Evolutionary conservation across 1,140 invertebrate genomes (phyloP).

Genomic region (Riptortus pedestris): DNA sequence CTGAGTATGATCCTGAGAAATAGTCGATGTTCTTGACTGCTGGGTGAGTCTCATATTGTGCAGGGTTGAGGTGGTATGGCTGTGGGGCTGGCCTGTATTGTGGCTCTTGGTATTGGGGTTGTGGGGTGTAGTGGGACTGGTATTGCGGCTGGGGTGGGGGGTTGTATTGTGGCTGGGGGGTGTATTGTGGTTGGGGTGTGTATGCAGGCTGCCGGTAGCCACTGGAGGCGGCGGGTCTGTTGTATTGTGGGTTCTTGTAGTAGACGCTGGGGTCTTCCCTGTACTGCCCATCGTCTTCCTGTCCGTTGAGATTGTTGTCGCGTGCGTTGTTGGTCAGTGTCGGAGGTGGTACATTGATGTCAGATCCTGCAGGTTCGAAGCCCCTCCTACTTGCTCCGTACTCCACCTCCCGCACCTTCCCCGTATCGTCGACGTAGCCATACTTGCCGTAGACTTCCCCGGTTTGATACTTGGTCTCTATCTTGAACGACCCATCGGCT

Average conservation of each 20-base stretch:
- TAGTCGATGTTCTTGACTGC: conserved; percentile 49
- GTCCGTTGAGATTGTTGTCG: conserved; percentile 34
- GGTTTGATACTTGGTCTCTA: conserved; percentile 73
- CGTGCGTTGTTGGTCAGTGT: conserved; percentile 43
- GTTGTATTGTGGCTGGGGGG: conserved; percentile 30
- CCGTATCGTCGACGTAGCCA: conserved; percentile 67
- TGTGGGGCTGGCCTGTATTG: conserved; percentile 34
- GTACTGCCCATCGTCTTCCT: conserved; percentile 70
- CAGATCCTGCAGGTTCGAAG: conserved; percentile 62
- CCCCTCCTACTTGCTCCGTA: conserved; percentile 66
- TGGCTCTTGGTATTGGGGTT: conserved; percentile 32
- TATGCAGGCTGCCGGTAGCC: background rate
- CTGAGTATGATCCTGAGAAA: conserved; percentile 55
- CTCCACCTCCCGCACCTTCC: conserved; percentile 54
- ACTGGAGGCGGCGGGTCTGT: conserved; percentile 18
- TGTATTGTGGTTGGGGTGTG: conserved; percentile 27
- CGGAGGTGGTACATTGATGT: conserved; percentile 68
- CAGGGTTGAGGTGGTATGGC: conserved; percentile 25
- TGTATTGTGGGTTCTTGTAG: conserved; percentile 53
- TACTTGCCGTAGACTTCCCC: conserved; percentile 75
- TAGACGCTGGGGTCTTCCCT: conserved; percentile 67
- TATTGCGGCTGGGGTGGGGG: conserved; percentile 31
- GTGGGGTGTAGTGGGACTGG: conserved; percentile 31
- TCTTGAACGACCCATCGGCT: conserved; percentile 84
- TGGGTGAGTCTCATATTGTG: conserved; percentile 45